Conservation (phyloP, 53 echinoderm and acorn worm genomes). For the Zoroaster sp. region DNA sequence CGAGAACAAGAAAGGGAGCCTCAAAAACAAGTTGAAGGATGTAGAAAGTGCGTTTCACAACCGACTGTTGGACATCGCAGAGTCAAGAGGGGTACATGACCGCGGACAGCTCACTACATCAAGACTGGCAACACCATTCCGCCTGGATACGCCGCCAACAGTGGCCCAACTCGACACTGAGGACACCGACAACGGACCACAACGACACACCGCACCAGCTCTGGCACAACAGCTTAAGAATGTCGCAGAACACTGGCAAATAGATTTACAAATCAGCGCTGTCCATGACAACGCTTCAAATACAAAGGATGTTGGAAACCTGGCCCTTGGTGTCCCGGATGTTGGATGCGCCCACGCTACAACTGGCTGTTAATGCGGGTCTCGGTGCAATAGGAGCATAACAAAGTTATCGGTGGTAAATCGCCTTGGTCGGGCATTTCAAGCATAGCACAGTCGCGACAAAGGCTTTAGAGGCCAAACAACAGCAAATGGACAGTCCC, state of each 20-base stretch:
- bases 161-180: not conserved
- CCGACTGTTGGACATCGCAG: slow-evolving; percentile 30
- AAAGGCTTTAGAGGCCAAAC: slow-evolving; percentile 18
- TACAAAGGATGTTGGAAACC: not conserved
- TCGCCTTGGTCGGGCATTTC: slow-evolving; percentile 49
- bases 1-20: not conserved
- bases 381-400: not conserved
- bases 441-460: not conserved
- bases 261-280: slow-evolving; percentile 30
- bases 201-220: slow-evolving; percentile 61
- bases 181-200: not conserved
- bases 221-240: slow-evolving; percentile 20
- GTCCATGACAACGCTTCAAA: slow-evolving; percentile 60
- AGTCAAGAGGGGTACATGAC: slow-evolving; percentile 46
- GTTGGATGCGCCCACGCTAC: slow-evolving; percentile 51
- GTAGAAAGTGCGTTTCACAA: slow-evolving; percentile 16
- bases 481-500: not conserved
- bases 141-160: slow-evolving; percentile 33
- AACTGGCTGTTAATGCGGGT: slow-evolving; percentile 36
- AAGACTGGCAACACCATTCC: slow-evolving; percentile 12
- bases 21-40: not conserved
- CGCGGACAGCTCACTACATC: slow-evolving; percentile 33
- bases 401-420: slow-evolving; percentile 22
- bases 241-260: slow-evolving; percentile 35
- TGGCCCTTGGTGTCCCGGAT: slow-evolving; percentile 16